These are phyloP conservation scores for Habrosyne pyritoides DNA, from an alignment of 2,888 invertebrate genomes.

Conservation along the genomic window DNA sequence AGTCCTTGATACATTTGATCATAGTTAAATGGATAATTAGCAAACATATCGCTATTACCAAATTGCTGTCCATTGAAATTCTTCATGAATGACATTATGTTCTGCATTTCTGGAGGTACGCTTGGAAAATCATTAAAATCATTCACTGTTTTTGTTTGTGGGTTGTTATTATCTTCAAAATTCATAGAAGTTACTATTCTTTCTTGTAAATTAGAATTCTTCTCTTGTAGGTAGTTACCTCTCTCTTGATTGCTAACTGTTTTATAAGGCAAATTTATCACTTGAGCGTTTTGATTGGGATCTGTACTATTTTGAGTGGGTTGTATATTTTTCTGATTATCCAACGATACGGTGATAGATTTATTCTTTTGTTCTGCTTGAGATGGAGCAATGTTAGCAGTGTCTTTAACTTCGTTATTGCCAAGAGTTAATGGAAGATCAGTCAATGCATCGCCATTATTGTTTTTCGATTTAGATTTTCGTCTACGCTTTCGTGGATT, in stretches of 20 bases:
- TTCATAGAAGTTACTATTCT: conserved; percentile 6
- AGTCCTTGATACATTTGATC: conserved; percentile 32
- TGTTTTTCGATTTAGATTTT: conserved; percentile 7
- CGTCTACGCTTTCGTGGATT: background rate
- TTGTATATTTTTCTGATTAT: conserved; percentile 12
- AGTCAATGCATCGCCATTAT: background rate
- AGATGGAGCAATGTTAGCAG: background rate
- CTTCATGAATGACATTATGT: conserved; percentile 29
- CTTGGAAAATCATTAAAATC: conserved; percentile 25
- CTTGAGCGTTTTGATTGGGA: conserved; percentile 3
- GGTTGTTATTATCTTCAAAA: conserved; percentile 29
- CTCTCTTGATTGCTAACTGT: conserved; percentile 3
- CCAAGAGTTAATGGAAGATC: conserved; percentile 12
- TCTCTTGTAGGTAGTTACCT: conserved; percentile 1
- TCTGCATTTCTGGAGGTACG: conserved; percentile 31
- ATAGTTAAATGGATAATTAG: conserved; percentile 28
- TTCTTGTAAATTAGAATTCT: conserved; percentile 9
- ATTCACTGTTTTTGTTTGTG: background rate
- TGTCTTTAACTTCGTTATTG: conserved; percentile 15
- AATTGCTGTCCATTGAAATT: conserved; percentile 20
- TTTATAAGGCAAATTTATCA: background rate
- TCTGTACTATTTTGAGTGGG: conserved; percentile 16
- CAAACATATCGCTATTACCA: conserved; percentile 19
- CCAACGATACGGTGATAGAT: background rate
- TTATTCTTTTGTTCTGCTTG: background rate